Conservation (phyloP, 2,797 vertebrate genomes). For the Sarcoramphus papa region DNA sequence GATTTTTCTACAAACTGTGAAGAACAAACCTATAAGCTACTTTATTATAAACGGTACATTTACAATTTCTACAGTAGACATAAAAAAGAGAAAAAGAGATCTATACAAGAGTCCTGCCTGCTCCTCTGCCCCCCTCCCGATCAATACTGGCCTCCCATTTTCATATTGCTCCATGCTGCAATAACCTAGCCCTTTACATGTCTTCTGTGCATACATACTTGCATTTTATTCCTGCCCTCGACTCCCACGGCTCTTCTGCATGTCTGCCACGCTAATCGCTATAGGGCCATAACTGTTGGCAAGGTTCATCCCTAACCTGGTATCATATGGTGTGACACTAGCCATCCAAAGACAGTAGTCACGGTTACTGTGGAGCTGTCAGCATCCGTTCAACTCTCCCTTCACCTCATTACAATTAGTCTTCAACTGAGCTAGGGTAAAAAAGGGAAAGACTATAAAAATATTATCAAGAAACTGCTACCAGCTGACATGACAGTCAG, state of each 20-base stretch:
- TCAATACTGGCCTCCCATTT: neutral
- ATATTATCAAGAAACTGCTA: neutral
- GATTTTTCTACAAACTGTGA: neutral
- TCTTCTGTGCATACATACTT: neutral
- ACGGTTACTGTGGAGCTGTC: neutral
- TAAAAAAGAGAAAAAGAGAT: neutral
- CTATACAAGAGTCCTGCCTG: neutral
- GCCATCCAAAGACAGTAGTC: neutral
- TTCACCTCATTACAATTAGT: neutral
- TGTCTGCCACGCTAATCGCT: neutral
- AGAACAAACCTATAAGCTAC: neutral
- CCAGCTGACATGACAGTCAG: neutral
- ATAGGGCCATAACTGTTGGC: neutral
- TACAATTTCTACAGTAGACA: neutral
- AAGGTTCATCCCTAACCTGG: neutral
- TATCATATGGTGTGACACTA: neutral
- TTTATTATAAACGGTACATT: neutral
- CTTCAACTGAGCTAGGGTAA: neutral
- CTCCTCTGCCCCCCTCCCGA: accelerated
- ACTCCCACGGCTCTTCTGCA: neutral
- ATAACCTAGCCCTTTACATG: neutral
- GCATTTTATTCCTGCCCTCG: neutral
- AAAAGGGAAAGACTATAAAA: neutral
- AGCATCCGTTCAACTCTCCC: neutral
- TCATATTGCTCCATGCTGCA: neutral